phyloP scores from a whole-genome alignment of 37 sponge, comb jelly and placozoan species.

The Beroe ovata region DNA sequence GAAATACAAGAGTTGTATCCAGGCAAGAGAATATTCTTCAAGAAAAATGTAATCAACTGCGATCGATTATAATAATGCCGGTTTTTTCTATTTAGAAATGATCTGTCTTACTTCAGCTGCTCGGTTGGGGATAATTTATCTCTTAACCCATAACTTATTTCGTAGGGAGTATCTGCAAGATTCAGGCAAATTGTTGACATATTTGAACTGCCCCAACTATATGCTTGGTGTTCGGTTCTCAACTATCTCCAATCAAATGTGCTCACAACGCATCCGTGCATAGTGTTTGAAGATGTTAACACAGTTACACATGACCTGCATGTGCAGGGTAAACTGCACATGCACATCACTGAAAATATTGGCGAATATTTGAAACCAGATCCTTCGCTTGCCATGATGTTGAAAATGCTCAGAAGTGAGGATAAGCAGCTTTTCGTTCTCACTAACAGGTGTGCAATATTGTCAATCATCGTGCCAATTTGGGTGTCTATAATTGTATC shows the following conservation, averaged over 20 bases:
- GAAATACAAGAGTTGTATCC: neutral
- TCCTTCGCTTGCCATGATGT: constrained; percentile 67
- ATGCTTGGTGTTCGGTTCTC: constrained; percentile 25
- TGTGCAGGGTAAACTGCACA: constrained; percentile 71
- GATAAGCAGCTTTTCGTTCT: constrained; percentile 88
- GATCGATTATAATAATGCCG: too few species aligned
- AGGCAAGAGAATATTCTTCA: constrained; percentile 46
- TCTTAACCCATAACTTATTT: too few species aligned
- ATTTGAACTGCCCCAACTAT: constrained; percentile 35
- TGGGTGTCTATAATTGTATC: too few species aligned
- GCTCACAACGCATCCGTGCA: neutral
- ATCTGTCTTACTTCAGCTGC: too few species aligned
- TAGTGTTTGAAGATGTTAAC: constrained; percentile 41
- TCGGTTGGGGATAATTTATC: too few species aligned
- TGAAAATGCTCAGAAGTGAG: constrained; percentile 73
- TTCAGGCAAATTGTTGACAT: constrained; percentile 48
- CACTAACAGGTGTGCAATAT: constrained; percentile 78
- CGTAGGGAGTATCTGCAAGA: neutral
- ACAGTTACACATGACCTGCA: constrained; percentile 69
- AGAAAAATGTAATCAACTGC: neutral
- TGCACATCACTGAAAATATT: constrained; percentile 69
- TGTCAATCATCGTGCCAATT: neutral
- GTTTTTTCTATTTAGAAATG: too few species aligned
- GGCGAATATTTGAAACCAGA: constrained; percentile 68
- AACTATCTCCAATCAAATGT: neutral